A percentile compares a stretch with the other conserved stretches of the same genome.
These are phyloP conservation scores for Erebia ligea DNA, from an alignment of 2,888 invertebrate species.

Conservation along the genomic window DNA sequence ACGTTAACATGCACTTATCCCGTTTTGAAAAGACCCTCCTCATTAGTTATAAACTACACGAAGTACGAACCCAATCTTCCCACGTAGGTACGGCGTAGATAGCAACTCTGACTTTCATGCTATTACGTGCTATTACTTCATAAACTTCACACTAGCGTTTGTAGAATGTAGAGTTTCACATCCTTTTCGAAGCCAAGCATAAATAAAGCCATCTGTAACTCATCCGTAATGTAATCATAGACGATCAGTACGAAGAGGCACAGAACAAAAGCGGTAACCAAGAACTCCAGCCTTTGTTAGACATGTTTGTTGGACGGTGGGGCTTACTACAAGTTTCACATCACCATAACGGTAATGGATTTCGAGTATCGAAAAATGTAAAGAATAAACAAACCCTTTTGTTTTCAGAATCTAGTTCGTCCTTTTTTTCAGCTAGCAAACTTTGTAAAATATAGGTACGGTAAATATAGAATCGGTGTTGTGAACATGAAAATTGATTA, in stretches of 20 bases:
- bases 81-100: not conserved
- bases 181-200: constrained; percentile 23
- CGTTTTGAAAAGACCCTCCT: no score
- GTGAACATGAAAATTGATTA: no score
- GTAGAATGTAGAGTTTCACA: not conserved
- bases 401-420: no score
- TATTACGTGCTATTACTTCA: not conserved
- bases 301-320: constrained; percentile 24
- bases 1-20: no score
- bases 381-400: no score
- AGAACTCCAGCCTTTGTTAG: constrained; percentile 47
- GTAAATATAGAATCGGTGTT: no score
- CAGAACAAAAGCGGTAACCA: constrained; percentile 56
- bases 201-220: constrained; percentile 37
- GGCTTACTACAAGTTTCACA: not conserved
- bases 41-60: not conserved
- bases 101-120: not conserved
- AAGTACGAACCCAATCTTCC: not conserved
- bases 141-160: not conserved
- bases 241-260: constrained; percentile 58
- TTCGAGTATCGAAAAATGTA: no score
- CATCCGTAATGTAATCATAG: constrained; percentile 47
- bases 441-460: no score
- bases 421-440: no score
- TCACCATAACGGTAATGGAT: no score